phyloP scores from a whole-genome alignment of 2,797 vertebrate genomes.

The Perodicticus potto region DNA sequence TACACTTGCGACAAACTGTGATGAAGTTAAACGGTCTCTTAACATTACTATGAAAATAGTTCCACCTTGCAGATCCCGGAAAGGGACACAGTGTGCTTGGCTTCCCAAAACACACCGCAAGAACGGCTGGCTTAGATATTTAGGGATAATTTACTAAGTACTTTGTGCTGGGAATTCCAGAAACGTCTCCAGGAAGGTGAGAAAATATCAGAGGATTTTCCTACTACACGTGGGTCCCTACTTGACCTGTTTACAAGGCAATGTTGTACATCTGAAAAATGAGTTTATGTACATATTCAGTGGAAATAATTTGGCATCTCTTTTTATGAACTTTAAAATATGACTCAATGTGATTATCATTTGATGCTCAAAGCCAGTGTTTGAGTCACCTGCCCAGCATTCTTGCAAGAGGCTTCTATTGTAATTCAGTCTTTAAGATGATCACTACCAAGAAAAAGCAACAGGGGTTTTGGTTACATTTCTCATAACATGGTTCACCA shows the following conservation, averaged over 20 bases:
- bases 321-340: neutral
- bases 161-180: neutral
- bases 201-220: neutral
- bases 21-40: neutral
- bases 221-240: neutral
- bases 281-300: neutral
- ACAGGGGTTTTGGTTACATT: neutral
- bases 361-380: neutral
- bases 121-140: neutral
- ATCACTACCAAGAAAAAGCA: slow-evolving; percentile 20
- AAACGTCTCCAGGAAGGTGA: neutral
- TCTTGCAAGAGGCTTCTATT: rapidly evolving
- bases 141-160: neutral
- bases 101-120: neutral
- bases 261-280: neutral
- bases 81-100: no score
- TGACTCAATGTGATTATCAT: neutral
- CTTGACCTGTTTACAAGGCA: neutral
- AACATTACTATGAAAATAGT: neutral
- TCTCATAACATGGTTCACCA: slow-evolving; percentile 11
- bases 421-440: neutral
- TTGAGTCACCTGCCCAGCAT: neutral
- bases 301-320: neutral
- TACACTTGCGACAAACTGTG: neutral
- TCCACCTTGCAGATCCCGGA: neutral